Conservation (phyloP, 2,797 vertebrate species). For the Arrhamphus sclerolepis region DNA sequence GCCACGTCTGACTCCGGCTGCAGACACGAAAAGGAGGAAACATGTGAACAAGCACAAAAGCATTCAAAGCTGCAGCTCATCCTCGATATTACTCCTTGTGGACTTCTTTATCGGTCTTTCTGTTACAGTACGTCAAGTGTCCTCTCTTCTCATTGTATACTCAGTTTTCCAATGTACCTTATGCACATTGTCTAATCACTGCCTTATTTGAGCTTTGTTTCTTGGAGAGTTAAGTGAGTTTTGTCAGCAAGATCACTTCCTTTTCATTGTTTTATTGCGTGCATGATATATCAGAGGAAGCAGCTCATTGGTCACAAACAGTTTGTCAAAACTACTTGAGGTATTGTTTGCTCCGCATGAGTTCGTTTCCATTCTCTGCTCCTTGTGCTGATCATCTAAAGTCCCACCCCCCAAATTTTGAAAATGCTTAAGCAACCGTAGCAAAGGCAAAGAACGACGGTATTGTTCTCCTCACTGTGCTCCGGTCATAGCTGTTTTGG, state of each 20-base stretch:
- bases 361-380: slow-evolving; percentile 17
- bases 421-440: slow-evolving; percentile 37
- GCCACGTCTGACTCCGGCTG: slow-evolving; percentile 43
- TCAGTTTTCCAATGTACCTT: slow-evolving; percentile 18
- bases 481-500: slow-evolving; percentile 45
- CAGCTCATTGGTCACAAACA: slow-evolving; percentile 8
- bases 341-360: background rate
- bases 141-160: slow-evolving; percentile 16
- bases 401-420: slow-evolving; percentile 4
- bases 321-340: slow-evolving; percentile 16
- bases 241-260: slow-evolving; percentile 64
- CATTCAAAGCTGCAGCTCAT: slow-evolving; percentile 28
- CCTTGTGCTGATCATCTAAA: slow-evolving; percentile 27
- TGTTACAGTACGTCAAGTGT: background rate
- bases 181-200: slow-evolving; percentile 13
- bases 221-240: slow-evolving; percentile 21
- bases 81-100: background rate
- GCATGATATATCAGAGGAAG: slow-evolving; percentile 39
- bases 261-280: slow-evolving; percentile 30
- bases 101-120: slow-evolving; percentile 19
- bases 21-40: slow-evolving; percentile 58
- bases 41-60: slow-evolving; percentile 41
- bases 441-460: slow-evolving; percentile 47
- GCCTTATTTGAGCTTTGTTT: slow-evolving; percentile 11
- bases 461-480: slow-evolving; percentile 50